Percentiles rank a stretch among this genome's conserved stretches.
phyloP scores from a whole-genome alignment of 1,140 invertebrate genomes.

The Lepidurus packardi region DNA sequence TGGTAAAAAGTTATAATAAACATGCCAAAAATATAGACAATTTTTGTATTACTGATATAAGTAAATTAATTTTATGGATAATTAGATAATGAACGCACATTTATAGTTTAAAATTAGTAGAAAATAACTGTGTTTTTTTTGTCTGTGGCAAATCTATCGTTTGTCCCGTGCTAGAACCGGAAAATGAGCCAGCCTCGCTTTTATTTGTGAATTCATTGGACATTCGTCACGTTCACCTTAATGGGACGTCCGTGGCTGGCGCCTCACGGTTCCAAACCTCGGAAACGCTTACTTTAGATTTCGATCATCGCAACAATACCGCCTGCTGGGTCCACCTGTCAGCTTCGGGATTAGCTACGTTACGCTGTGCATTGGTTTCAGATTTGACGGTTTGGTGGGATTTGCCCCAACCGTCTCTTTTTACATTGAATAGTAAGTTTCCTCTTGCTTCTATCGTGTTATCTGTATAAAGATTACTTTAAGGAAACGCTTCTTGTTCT shows the following conservation, averaged over 20 bases:
- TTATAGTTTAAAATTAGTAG: not conserved
- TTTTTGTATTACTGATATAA: conserved; percentile 3
- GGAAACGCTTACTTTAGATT: conserved; percentile 43
- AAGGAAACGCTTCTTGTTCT: conserved; percentile 4
- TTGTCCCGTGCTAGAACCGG: conserved; percentile 46
- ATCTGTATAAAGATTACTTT: not conserved
- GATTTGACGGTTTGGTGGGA: conserved; percentile 54
- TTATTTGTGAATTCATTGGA: conserved; percentile 52
- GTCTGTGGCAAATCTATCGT: conserved; percentile 1
- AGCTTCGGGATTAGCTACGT: conserved; percentile 43
- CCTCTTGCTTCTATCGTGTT: conserved; percentile 11
- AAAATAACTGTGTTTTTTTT: conserved; percentile 27
- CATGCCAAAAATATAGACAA: not conserved
- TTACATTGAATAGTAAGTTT: conserved; percentile 53
- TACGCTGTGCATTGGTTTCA: conserved; percentile 57
- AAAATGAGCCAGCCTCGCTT: conserved; percentile 48
- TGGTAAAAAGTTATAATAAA: conserved; percentile 49
- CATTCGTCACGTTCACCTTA: conserved; percentile 50
- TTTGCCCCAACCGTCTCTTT: conserved; percentile 52
- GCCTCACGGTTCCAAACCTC: conserved; percentile 44
- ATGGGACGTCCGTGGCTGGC: conserved; percentile 48
- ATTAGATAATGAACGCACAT: not conserved
- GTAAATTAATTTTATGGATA: conserved; percentile 15
- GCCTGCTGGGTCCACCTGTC: conserved; percentile 61
- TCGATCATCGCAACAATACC: conserved; percentile 53